Percentiles rank a stretch among this genome's conserved stretches.
Conservation (phyloP, 2,888 invertebrate species). For the Philereme transversata region DNA sequence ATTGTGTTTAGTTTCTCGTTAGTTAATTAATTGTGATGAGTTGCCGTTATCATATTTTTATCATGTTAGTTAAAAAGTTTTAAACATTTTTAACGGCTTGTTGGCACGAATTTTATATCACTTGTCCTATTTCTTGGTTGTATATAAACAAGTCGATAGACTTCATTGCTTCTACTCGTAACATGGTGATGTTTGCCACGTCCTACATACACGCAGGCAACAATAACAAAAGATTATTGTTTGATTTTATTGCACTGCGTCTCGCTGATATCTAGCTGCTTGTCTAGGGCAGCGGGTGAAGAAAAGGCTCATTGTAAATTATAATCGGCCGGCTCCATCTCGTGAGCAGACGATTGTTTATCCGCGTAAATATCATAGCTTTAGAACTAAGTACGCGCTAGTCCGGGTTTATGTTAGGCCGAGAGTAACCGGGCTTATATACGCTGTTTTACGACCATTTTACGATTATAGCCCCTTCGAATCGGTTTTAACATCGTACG, state of each 20-base stretch:
- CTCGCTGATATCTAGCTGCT: too few species aligned
- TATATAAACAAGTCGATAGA: constrained; percentile 35
- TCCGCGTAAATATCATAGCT: constrained; percentile 51
- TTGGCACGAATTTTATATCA: constrained; percentile 44
- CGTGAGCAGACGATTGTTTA: constrained; percentile 31
- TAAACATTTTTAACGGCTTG: constrained; percentile 46
- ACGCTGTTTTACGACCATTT: constrained; percentile 74
- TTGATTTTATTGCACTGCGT: too few species aligned
- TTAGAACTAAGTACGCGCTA: constrained; percentile 54
- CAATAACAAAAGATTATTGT: too few species aligned
- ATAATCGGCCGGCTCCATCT: neutral
- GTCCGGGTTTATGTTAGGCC: constrained; percentile 61
- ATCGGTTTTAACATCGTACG: constrained; percentile 77
- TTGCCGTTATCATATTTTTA: constrained; percentile 22
- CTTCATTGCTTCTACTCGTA: constrained; percentile 39
- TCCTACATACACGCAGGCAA: too few species aligned
- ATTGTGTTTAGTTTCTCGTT: neutral
- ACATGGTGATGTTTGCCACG: neutral
- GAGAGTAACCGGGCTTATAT: constrained; percentile 74
- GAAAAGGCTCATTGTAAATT: neutral
- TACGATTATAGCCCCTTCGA: constrained; percentile 79
- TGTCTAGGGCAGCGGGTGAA: too few species aligned
- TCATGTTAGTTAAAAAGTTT: constrained; percentile 25
- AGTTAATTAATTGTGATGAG: constrained; percentile 10
- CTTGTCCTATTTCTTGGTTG: constrained; percentile 34